Base-by-base conservation (phyloP, 1,140 invertebrate genomes). In the Calosoma granatense region DNA sequence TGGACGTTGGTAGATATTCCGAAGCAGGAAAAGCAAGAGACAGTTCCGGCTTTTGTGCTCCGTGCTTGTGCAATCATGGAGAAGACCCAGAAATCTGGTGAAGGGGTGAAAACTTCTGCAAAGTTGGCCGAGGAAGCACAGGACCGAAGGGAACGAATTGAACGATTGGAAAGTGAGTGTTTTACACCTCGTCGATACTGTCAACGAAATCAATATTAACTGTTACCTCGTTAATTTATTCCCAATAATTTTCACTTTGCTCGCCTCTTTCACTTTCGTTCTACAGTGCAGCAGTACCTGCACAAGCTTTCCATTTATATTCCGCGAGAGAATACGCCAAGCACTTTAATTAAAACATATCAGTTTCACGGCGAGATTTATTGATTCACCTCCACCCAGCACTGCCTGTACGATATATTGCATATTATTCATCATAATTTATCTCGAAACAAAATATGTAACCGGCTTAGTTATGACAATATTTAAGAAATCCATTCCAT, bases 1-100 rank as follows among this genome's bases (percentile, higher is more conserved):
- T 94, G 92, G 91, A 88, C 89, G 0, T 72, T 94, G 56, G 86
- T 95, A 19, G 92, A 94, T 67, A 90, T 94, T 55, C 92, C 92
- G 14, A 83, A 86, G 41, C 88, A 90, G 65, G 82, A 93, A 65
- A 92, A 92, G 67, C 88, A 91, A 63, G 91, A 94, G 74, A 91
- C 90, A 0, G 90, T 93, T 15, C 89, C 88, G 52, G 86, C 86
- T 0, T 96, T 93, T 71, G 92, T 95, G 1, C 78, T 94, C 54
- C 78, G 92, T 53, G 90, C 90, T 15, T 94, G 90, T 67, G 82
- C 88, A 53, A 90, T 92, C 61, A 88, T 94, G 82, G 90, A 94
- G 71, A 93, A 93, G 70, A 87, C 88, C 0, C 88, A 91, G 71
- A 90, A 90, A 67, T 87, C 86, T 56, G 88, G 86, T 0, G 90